These are phyloP conservation scores for Achroia grisella DNA, from an alignment of 1,140 invertebrate genomes.

Conservation along the genomic window DNA sequence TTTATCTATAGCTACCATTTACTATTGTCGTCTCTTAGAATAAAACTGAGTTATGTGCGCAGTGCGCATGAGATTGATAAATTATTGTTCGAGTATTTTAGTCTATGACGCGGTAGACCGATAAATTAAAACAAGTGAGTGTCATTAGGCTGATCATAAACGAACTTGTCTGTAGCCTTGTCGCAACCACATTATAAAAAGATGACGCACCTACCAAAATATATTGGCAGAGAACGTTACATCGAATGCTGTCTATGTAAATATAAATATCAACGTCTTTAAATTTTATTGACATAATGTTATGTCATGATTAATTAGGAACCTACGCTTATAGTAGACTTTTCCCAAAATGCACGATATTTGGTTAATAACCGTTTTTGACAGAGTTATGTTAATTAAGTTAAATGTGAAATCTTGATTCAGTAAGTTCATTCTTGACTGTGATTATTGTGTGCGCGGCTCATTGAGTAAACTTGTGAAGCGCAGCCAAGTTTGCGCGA, in stretches of 20 bases:
- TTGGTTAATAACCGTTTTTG: no score
- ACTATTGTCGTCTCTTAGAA: background rate
- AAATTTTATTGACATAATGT: no score
- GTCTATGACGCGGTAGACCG: slow-evolving; percentile 14
- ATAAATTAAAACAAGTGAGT: slow-evolving; percentile 34
- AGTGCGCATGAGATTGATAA: slow-evolving; percentile 7
- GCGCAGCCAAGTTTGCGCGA: slow-evolving; percentile 24
- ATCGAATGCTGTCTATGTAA: slow-evolving; percentile 4
- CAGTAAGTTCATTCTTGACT: no score
- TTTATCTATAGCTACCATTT: background rate
- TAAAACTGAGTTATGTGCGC: background rate
- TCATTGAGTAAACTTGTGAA: slow-evolving; percentile 62
- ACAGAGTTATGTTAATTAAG: no score
- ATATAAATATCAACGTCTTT: background rate
- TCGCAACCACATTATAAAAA: slow-evolving; percentile 36
- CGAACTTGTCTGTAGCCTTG: slow-evolving; percentile 35
- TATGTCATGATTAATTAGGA: background rate
- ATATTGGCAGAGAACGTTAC: slow-evolving; percentile 27
- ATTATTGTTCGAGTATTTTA: slow-evolving; percentile 9
- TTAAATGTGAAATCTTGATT: no score
- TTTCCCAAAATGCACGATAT: no score
- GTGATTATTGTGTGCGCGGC: slow-evolving; percentile 4
- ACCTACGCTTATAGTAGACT: no score
- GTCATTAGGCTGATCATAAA: slow-evolving; percentile 32
- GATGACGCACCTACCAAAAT: slow-evolving; percentile 54